Evolutionary conservation across 2,797 vertebrate species (phyloP), one percentile per base, ranked within the genome.

Genomic region (Molossus alvarezi): DNA sequence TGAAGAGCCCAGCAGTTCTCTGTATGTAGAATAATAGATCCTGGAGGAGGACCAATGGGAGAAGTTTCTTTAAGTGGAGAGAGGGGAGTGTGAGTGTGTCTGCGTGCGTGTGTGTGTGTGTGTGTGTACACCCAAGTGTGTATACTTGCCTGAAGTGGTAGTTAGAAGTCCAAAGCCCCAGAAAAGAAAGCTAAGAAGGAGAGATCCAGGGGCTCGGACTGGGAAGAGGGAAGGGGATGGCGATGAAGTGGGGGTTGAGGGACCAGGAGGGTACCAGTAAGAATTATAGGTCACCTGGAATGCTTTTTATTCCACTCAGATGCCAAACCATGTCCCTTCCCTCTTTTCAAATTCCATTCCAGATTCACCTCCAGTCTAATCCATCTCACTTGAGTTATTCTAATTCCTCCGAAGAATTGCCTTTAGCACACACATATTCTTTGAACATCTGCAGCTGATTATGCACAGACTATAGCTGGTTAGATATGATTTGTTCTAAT

Each of bases 401-500:
- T 77, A 2, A 6, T 82, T 82, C 85, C 76, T 95, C 94, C 41
- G 4, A 55, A 80, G 77, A 76, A 67, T 20, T 20, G 90, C 83
- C 88, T n/a, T 79, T 18, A 92, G 80, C 33, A 18, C 75, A 87
- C 67, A 82, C 13, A 48, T 33, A 64, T 69, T 45, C 91, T 83
- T 82, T 41, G 91, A 51, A 97, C 96, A 94, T 97, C 96, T 98
- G 97, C 53, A 37, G 94, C 58, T 81, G 71, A 97, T 97, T 88
- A 95, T 0, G 25, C 53, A 51, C 95, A 84, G 96, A 57, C 64
- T 77, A 83, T 1, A 41, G 93, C 91, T 96, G 96, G 87, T 97
- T 83, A 37, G 96, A 94, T 95, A 93, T 93, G 97, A 96, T 97
- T 97, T 96, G 97, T 93, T 96, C 94, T 97, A 91, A 95, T 94